A percentile compares a stretch with the other conserved stretches of the same genome.
Evolutionary conservation across 1,140 invertebrate species (phyloP).

Genomic region (Drusus annulatus): DNA sequence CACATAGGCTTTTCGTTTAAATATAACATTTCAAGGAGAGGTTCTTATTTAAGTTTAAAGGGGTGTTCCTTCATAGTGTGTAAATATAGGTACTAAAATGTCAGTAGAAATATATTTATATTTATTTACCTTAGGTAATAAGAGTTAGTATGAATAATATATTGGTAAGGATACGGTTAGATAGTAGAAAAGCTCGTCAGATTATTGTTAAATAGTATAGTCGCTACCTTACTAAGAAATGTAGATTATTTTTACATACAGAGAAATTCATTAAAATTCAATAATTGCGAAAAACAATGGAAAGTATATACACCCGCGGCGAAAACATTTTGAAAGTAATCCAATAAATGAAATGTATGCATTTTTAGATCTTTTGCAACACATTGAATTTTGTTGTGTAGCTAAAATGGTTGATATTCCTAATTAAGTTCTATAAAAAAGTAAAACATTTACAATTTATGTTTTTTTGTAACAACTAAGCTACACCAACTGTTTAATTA

Average conservation of each 20-base stretch:
- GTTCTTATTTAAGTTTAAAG: not conserved
- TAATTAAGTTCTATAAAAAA: too few species aligned
- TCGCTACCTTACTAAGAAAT: not conserved
- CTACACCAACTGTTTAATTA: too few species aligned
- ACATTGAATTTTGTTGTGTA: too few species aligned
- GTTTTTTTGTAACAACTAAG: too few species aligned
- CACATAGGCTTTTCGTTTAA: not conserved
- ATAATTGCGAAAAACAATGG: too few species aligned
- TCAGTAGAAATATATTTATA: conserved; percentile 30
- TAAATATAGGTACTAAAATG: not conserved
- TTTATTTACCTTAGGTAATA: conserved; percentile 3
- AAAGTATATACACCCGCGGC: too few species aligned
- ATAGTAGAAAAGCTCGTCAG: conserved; percentile 37
- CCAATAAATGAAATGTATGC: too few species aligned
- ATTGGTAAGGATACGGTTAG: conserved; percentile 17
- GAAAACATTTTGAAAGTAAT: too few species aligned
- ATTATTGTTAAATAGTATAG: conserved; percentile 31
- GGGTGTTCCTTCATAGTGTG: not conserved
- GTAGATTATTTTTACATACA: not conserved
- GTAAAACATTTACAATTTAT: too few species aligned
- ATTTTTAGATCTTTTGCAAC: too few species aligned
- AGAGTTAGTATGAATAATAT: not conserved
- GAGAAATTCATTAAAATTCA: too few species aligned
- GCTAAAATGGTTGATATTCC: too few species aligned
- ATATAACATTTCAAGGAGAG: not conserved